Evolutionary conservation across 2,888 invertebrate genomes (phyloP), one percentile per base, ranked within the genome.

Genomic region (Coelopa pilipes): DNA sequence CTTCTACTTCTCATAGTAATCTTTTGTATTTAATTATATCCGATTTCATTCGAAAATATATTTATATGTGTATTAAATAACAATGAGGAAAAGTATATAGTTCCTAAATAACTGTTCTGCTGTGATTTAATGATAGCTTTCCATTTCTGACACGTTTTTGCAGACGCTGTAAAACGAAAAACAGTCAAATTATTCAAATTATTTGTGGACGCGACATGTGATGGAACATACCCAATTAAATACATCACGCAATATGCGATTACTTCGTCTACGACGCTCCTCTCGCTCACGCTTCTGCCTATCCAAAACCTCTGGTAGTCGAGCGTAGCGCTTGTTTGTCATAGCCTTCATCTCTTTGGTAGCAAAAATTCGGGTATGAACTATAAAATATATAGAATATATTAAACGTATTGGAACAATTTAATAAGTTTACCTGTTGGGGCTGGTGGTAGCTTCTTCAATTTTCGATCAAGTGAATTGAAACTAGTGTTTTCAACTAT

Each of bases 231-330:
- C 94, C 89, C 90, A 92, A 83, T 93, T 93, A 86, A 94, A 95
- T 74, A 94, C 89, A 84, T 92, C 91, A 1, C 92, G 92, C 90
- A 95, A 91, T 46, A 94, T 85, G 79, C 92, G 90, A 88, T 95
- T 95, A 11, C 92, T 92, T 79, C 90, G 91, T 81, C 90, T 90
- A 1, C 90, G 89, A 66, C 90, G 90, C 80, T 92, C 90, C 78
- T 92, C 90, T 72, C 89, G 90, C 21, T 88, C 85, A 7, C 90
- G 89, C 67, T 90, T 90, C 77, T 90, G 90, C 81, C 92, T 93
- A 75, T 90, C 89, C 74, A 91, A 87, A 1, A 94, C 92, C 88
- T 95, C 95, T 0, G 93, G 92, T 75, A 94, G 86, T 34, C 90
- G 91, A 81, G 90, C 90, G 85, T 93, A 94, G 76, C 92, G 90